Percentiles rank a stretch among this genome's conserved stretches.
Conservation (phyloP, 1,140 invertebrate genomes). For the Brachionus angularis region DNA sequence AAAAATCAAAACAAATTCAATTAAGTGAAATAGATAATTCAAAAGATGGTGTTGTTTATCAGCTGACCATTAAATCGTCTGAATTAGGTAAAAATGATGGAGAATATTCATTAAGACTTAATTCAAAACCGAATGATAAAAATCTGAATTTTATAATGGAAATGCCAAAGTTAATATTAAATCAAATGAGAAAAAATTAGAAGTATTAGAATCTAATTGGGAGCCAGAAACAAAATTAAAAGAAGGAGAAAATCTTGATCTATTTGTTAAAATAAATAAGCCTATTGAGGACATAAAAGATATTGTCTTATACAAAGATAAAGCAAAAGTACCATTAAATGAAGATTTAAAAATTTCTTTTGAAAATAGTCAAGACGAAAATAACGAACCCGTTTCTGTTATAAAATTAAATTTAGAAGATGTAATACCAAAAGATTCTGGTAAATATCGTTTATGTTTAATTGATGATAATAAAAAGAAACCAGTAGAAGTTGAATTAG, state of each 20-base stretch:
- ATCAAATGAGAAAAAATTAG: neutral
- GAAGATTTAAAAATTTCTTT: too few species aligned
- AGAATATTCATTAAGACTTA: neutral
- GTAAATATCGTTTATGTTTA: too few species aligned
- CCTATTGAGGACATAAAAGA: neutral
- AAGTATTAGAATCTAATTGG: neutral
- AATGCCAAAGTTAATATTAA: neutral
- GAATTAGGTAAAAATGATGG: constrained; percentile 18
- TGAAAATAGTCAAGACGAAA: too few species aligned
- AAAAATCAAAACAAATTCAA: constrained; percentile 2
- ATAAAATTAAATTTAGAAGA: too few species aligned
- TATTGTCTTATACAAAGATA: neutral
- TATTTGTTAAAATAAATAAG: neutral
- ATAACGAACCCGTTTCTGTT: too few species aligned
- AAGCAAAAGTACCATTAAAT: too few species aligned
- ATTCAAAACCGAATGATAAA: constrained; percentile 5
- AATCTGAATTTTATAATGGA: neutral
- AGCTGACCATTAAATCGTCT: neutral
- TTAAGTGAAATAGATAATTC: neutral
- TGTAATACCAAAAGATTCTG: too few species aligned
- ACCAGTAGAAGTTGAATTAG: too few species aligned
- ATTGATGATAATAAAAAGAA: too few species aligned
- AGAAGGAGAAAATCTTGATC: neutral
- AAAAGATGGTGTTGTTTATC: neutral
- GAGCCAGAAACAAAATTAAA: neutral